Conservation (phyloP, 2,797 vertebrate genomes). For the Pitangus sulphuratus region DNA sequence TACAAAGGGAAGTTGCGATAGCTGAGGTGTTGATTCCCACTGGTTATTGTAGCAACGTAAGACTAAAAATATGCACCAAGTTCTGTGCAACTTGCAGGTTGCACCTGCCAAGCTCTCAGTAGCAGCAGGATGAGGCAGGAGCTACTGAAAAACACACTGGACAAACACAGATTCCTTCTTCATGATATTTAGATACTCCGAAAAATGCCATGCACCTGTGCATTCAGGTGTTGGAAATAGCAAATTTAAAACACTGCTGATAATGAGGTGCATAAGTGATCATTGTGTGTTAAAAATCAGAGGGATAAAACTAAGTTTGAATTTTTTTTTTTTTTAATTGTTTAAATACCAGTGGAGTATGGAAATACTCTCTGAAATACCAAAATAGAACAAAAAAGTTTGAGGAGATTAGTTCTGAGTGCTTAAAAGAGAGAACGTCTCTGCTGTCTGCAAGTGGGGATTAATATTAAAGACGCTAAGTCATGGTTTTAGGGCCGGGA, state of each 20-base stretch:
- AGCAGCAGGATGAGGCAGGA: not conserved
- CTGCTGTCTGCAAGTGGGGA: not conserved
- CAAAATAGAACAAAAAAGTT: not conserved
- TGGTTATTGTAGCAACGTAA: not conserved
- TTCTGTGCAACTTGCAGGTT: not conserved
- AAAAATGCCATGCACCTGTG: not conserved
- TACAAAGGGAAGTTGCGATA: not conserved
- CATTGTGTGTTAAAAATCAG: not conserved
- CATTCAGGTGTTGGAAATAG: not conserved
- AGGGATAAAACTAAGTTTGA: not conserved
- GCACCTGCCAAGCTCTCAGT: not conserved
- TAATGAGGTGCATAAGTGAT: not conserved
- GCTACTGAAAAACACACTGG: not conserved
- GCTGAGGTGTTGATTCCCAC: not conserved
- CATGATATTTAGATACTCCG: not conserved
- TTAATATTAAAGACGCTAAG: conserved; percentile 15
- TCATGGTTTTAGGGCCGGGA: not conserved
- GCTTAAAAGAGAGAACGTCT: not conserved
- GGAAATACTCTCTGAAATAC: not conserved
- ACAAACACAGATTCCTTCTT: not conserved
- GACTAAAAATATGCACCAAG: not conserved
- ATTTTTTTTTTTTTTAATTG: rapidly evolving
- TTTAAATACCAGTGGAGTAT: not conserved
- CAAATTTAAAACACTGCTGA: not conserved
- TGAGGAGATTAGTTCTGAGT: not conserved